Conservation (phyloP, 2,113 vertebrate genomes). For the Buteo buteo region DNA sequence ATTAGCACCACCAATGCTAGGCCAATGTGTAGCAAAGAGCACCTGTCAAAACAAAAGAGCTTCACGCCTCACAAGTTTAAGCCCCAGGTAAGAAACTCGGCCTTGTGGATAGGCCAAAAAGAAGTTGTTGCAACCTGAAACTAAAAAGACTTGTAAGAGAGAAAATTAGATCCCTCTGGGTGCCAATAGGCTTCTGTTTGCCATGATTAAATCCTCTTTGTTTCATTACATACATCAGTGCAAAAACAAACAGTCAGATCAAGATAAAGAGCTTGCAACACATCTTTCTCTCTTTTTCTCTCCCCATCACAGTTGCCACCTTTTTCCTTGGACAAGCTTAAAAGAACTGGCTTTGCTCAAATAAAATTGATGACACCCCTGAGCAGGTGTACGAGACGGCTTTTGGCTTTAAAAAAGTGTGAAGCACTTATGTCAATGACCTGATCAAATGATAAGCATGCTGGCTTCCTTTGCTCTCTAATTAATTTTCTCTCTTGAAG, state of each 20-base stretch:
- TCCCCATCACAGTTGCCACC: constrained; percentile 57
- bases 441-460: constrained; percentile 74
- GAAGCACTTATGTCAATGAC: constrained; percentile 74
- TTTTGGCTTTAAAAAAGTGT: constrained; percentile 64
- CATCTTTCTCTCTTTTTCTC: constrained; percentile 58
- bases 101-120: constrained; percentile 65
- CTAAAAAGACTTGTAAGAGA: constrained; percentile 55
- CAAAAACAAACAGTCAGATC: constrained; percentile 78
- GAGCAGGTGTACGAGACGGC: constrained; percentile 75
- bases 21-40: constrained; percentile 73
- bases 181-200: constrained; percentile 76
- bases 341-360: constrained; percentile 57
- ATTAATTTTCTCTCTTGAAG: constrained; percentile 73
- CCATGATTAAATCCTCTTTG: constrained; percentile 80
- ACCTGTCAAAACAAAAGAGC: constrained; percentile 85
- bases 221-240: constrained; percentile 76
- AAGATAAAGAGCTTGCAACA: constrained; percentile 73
- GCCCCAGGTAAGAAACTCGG: constrained; percentile 80
- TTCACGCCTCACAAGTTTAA: constrained; percentile 78
- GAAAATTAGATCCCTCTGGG: constrained; percentile 78
- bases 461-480: constrained; percentile 66
- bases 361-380: constrained; percentile 73
- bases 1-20: constrained; percentile 42
- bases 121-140: constrained; percentile 76
- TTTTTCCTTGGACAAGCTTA: constrained; percentile 65